Evolutionary conservation across 2,888 invertebrate species (phyloP).

Genomic region (Marasmarcha lunaedactyla): DNA sequence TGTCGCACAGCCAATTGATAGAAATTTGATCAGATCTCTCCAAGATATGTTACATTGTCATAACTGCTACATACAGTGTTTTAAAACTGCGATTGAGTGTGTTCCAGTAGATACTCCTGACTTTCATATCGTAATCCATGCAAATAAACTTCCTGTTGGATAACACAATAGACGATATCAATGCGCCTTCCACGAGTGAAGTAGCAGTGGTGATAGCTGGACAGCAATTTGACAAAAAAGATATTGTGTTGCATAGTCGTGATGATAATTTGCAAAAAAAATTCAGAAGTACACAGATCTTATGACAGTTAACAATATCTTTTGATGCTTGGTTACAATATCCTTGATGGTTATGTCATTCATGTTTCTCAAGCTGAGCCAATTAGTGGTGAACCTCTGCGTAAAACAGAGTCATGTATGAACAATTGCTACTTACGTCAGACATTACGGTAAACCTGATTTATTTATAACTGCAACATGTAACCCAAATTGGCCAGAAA

Average conservation of each 20-base stretch:
- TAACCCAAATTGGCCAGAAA: too few relatives aligned
- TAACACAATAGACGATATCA: conserved; percentile 21
- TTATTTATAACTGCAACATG: too few relatives aligned
- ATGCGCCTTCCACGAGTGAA: conserved; percentile 23
- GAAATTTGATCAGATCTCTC: conserved; percentile 15
- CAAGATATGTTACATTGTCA: too few relatives aligned
- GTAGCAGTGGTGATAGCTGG: too few relatives aligned
- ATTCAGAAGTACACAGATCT: conserved; percentile 17
- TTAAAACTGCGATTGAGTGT: conserved; percentile 18
- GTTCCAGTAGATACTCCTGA: conserved; percentile 15
- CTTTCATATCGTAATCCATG: too few relatives aligned
- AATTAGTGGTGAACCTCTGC: background rate
- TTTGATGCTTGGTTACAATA: conserved; percentile 11
- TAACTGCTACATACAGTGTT: conserved; percentile 17
- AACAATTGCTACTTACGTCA: conserved; percentile 15
- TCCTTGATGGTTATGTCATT: conserved; percentile 4
- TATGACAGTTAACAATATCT: conserved; percentile 21
- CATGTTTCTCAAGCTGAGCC: conserved; percentile 17
- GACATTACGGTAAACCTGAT: conserved; percentile 14
- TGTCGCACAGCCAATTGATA: conserved; percentile 16
- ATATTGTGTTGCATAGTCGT: conserved; percentile 26
- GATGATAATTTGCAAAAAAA: conserved; percentile 17
- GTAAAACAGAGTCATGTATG: conserved; percentile 3
- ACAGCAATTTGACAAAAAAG: too few relatives aligned
- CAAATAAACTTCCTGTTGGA: too few relatives aligned